phyloP scores from a whole-genome alignment of 2,888 invertebrate species.

The Netelia melanura region DNA sequence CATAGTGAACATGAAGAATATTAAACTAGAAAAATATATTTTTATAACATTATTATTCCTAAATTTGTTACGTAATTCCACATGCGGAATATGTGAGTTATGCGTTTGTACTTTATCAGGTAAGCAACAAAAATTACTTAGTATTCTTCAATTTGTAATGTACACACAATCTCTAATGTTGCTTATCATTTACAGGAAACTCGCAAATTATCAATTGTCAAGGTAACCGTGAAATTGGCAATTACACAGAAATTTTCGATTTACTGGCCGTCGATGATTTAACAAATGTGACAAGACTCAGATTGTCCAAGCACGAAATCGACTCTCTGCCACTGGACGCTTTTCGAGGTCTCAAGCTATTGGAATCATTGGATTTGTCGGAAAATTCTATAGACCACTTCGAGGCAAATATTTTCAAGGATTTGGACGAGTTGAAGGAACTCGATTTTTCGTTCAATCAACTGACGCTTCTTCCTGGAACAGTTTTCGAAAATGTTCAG shows the following conservation, averaged over 20 bases:
- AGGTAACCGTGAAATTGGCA: constrained; percentile 65
- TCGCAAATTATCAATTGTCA: constrained; percentile 71
- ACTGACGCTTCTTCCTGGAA: constrained; percentile 84
- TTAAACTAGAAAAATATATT: neutral
- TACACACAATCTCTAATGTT: constrained; percentile 5
- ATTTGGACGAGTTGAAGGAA: constrained; percentile 79
- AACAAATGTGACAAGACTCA: constrained; percentile 84
- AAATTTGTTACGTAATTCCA: constrained; percentile 63
- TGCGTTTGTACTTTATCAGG: constrained; percentile 75
- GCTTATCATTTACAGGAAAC: constrained; percentile 64
- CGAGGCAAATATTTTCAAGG: constrained; percentile 84
- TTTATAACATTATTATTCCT: constrained; percentile 62
- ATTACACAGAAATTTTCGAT: constrained; percentile 72
- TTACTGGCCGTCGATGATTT: constrained; percentile 82
- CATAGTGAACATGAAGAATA: constrained; percentile 31
- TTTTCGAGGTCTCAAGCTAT: constrained; percentile 84
- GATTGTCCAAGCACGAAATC: constrained; percentile 86
- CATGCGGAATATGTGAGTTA: constrained; percentile 74
- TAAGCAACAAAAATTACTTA: constrained; percentile 45
- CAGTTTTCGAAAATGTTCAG: constrained; percentile 83
- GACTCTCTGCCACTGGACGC: constrained; percentile 85
- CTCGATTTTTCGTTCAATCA: constrained; percentile 86
- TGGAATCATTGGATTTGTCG: constrained; percentile 86
- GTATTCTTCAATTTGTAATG: neutral
- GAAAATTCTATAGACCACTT: constrained; percentile 85